These are phyloP conservation scores for Drosophila paulistorum DNA, from an alignment of 1,140 invertebrate genomes.

Conservation along the genomic window DNA sequence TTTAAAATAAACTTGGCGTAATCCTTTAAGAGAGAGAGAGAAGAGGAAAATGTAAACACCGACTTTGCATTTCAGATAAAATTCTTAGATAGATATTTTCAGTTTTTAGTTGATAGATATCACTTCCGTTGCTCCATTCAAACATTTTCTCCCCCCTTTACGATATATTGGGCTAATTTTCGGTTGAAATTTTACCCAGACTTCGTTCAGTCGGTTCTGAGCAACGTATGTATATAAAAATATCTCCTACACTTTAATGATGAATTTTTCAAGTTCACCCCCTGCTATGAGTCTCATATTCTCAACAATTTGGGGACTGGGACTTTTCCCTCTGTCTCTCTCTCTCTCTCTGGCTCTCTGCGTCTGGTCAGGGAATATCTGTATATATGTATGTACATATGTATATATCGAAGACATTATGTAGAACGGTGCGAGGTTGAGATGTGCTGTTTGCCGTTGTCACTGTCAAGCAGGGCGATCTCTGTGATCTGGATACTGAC, in stretches of 20 bases:
- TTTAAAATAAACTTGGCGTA: not conserved
- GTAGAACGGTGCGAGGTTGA: slow-evolving; percentile 25
- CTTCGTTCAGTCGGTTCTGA: not conserved
- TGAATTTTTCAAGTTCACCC: slow-evolving; percentile 75
- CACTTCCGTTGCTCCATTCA: not conserved
- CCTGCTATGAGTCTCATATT: slow-evolving; percentile 47
- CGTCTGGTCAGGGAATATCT: slow-evolving; percentile 35
- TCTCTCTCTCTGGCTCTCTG: not conserved
- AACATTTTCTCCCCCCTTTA: not conserved
- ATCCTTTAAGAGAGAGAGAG: slow-evolving; percentile 10
- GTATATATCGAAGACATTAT: too few relatives aligned
- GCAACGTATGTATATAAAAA: slow-evolving; percentile 40
- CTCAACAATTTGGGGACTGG: not conserved
- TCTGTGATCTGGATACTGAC: slow-evolving; percentile 27
- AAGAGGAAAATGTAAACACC: too few relatives aligned
- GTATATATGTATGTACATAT: not conserved
- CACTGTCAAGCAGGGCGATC: slow-evolving; percentile 6
- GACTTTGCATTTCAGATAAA: not conserved
- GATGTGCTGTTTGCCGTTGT: slow-evolving; percentile 12
- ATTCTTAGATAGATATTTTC: slow-evolving; percentile 37
- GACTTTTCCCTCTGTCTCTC: not conserved
- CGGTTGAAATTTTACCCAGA: not conserved
- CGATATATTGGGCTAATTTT: slow-evolving; percentile 11
- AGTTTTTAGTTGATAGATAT: not conserved
- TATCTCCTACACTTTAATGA: slow-evolving; percentile 53